Conservation (phyloP, 1,140 invertebrate genomes). For the Conus ventricosus region DNA sequence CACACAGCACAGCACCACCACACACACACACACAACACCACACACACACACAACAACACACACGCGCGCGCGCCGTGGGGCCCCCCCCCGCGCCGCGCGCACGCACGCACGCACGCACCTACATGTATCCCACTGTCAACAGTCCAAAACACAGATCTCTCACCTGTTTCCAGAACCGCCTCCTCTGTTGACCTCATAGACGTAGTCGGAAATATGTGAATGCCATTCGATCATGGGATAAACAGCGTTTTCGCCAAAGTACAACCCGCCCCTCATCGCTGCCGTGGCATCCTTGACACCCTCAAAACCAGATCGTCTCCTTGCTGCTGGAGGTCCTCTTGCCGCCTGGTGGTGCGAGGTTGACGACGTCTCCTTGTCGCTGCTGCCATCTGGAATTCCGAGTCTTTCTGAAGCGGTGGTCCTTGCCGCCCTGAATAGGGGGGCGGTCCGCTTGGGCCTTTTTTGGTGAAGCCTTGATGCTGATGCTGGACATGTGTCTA, state of each 20-base stretch:
- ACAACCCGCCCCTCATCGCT: neutral
- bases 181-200: neutral
- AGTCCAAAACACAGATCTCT: neutral
- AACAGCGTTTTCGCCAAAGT: neutral
- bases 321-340: no score
- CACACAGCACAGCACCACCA: no score
- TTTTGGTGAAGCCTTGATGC: neutral
- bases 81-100: no score
- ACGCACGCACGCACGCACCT: neutral
- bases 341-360: no score
- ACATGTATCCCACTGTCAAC: neutral
- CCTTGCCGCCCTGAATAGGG: neutral
- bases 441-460: neutral
- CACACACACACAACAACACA: slow-evolving; percentile 12
- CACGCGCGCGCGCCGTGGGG: no score
- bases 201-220: neutral
- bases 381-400: neutral
- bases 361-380: neutral
- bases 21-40: neutral
- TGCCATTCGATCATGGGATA: neutral
- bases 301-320: no score
- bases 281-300: neutral
- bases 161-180: neutral
- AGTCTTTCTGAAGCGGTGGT: neutral
- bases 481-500: neutral